phyloP scores from a whole-genome alignment of 1,140 invertebrate species.

The Ostrea denselamellosa region DNA sequence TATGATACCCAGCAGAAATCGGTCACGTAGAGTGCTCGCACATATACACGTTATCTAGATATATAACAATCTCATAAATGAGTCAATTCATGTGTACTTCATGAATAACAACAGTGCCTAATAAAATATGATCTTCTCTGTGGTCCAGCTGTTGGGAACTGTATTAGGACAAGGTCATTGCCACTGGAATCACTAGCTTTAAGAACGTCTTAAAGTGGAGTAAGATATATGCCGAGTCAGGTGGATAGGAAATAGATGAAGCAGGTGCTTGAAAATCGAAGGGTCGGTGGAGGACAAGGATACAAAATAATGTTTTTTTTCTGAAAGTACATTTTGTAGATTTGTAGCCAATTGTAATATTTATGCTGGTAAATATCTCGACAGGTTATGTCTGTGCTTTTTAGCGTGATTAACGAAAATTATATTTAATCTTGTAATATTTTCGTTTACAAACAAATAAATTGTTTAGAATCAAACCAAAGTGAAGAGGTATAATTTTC shows the following conservation, averaged over 20 bases:
- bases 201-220: too few species aligned
- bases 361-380: background rate
- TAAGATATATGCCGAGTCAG: too few species aligned
- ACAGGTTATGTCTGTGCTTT: background rate
- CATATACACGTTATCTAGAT: background rate
- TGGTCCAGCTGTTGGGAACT: background rate
- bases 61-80: background rate
- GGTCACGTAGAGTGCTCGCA: background rate
- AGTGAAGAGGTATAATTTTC: background rate
- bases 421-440: background rate
- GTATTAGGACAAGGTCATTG: background rate
- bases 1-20: conserved; percentile 22
- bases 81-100: conserved; percentile 9
- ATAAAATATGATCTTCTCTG: background rate
- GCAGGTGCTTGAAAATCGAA: background rate
- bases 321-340: background rate
- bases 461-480: conserved; percentile 11
- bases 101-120: background rate
- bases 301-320: background rate
- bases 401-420: background rate
- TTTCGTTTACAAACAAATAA: background rate
- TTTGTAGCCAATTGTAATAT: background rate
- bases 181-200: too few species aligned
- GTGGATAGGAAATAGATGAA: too few species aligned
- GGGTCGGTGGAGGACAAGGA: background rate